Evolutionary conservation across 2,797 vertebrate species (phyloP).

Genomic region (Poeciliopsis infans): DNA sequence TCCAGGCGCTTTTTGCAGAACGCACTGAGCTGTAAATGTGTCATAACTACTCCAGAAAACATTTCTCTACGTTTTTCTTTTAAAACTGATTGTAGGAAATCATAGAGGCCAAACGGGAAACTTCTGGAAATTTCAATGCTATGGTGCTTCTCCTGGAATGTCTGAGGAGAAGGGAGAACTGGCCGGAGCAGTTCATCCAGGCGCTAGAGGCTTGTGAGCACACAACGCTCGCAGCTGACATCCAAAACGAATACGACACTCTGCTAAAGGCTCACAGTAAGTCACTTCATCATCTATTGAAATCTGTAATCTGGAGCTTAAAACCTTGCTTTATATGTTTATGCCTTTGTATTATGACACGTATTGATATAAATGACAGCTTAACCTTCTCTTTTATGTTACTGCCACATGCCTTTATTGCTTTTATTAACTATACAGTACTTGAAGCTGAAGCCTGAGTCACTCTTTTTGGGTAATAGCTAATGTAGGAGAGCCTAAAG

Average conservation of each 20-base stretch:
- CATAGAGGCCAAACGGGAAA: slow-evolving; percentile 78
- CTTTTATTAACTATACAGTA: background rate
- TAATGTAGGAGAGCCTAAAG: background rate
- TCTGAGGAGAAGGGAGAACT: slow-evolving; percentile 77
- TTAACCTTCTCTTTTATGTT: background rate
- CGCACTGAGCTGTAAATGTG: background rate
- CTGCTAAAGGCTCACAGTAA: slow-evolving; percentile 65
- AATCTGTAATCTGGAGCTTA: background rate
- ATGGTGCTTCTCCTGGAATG: slow-evolving; percentile 77
- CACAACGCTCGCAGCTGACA: slow-evolving; percentile 42
- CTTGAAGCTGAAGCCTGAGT: background rate
- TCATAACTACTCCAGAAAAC: background rate
- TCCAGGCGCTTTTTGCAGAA: background rate
- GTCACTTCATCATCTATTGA: slow-evolving; percentile 27
- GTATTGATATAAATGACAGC: background rate
- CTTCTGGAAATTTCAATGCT: slow-evolving; percentile 58
- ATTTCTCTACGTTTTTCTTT: background rate
- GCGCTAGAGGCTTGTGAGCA: slow-evolving; percentile 72
- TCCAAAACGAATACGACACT: slow-evolving; percentile 65
- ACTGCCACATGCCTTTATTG: background rate
- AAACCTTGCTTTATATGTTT: background rate
- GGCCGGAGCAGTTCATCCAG: slow-evolving; percentile 78
- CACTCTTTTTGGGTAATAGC: background rate
- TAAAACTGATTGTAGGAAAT: slow-evolving; percentile 66
- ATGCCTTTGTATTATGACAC: background rate